These are phyloP conservation scores for Myotis davidii DNA, from an alignment of 2,113 vertebrate species.

Conservation along the genomic window DNA sequence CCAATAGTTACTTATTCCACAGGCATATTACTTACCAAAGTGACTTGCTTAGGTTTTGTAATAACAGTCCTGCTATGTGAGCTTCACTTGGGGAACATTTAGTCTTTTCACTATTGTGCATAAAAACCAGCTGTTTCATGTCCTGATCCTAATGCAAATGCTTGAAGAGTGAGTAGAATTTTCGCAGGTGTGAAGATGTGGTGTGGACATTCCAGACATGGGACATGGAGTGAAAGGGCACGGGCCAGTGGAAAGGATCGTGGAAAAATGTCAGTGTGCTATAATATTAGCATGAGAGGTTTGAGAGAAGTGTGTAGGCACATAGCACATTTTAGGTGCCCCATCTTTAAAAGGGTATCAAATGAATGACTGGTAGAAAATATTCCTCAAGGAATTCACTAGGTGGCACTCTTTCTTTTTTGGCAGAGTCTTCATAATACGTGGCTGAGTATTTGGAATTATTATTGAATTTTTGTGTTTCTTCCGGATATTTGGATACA, in stretches of 20 bases:
- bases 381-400: constrained; percentile 51
- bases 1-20: background rate
- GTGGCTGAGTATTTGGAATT: constrained; percentile 20
- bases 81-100: background rate
- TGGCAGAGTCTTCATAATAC: constrained; percentile 4
- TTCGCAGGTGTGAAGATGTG: background rate
- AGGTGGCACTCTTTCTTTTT: constrained; percentile 74
- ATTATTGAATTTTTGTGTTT: constrained; percentile 25
- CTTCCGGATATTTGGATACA: background rate
- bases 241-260: background rate
- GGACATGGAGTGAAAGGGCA: background rate
- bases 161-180: background rate
- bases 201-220: background rate
- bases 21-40: background rate
- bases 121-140: background rate
- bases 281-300: background rate
- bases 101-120: background rate
- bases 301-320: background rate
- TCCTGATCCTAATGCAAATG: background rate
- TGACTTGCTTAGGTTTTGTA: constrained; percentile 32
- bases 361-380: background rate
- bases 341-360: background rate
- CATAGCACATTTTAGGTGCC: background rate
- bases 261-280: background rate
- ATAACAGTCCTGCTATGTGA: background rate